Evolutionary conservation across 2,888 invertebrate species (phyloP).

Genomic region (Lamellibrachia satsuma): DNA sequence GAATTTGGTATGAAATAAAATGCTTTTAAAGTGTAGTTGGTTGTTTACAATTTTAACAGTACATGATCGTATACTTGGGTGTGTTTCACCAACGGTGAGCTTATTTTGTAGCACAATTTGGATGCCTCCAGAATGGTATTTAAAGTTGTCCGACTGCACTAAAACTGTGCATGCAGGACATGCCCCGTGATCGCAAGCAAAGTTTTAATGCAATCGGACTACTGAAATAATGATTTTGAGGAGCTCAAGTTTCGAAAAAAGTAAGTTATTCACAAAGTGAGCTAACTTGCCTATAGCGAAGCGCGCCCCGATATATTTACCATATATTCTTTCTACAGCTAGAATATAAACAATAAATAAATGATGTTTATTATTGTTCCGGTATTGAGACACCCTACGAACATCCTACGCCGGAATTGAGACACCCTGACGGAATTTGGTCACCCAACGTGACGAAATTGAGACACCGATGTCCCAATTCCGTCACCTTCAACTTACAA

Average conservation of each 20-base stretch:
- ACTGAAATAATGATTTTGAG: neutral
- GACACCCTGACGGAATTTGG: neutral
- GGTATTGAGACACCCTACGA: neutral
- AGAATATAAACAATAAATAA: neutral
- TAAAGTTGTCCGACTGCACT: neutral
- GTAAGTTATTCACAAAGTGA: neutral
- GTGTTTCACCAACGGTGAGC: neutral
- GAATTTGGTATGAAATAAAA: neutral
- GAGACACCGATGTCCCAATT: neutral
- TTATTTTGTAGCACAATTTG: neutral
- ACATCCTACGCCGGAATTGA: neutral
- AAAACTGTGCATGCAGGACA: neutral
- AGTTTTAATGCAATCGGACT: neutral
- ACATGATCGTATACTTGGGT: neutral
- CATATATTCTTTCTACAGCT: neutral
- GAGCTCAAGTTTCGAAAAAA: neutral
- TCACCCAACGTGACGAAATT: neutral
- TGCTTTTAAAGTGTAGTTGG: neutral
- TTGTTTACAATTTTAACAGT: neutral
- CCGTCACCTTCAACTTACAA: neutral
- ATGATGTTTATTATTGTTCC: neutral
- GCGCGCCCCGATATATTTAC: neutral
- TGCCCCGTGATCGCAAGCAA: neutral
- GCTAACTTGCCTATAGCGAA: neutral
- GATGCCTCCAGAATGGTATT: neutral